A percentile compares a stretch with the other conserved stretches of the same genome.
phyloP scores from a whole-genome alignment of 2,888 invertebrate species.

The Zaprionus bogoriensis region DNA sequence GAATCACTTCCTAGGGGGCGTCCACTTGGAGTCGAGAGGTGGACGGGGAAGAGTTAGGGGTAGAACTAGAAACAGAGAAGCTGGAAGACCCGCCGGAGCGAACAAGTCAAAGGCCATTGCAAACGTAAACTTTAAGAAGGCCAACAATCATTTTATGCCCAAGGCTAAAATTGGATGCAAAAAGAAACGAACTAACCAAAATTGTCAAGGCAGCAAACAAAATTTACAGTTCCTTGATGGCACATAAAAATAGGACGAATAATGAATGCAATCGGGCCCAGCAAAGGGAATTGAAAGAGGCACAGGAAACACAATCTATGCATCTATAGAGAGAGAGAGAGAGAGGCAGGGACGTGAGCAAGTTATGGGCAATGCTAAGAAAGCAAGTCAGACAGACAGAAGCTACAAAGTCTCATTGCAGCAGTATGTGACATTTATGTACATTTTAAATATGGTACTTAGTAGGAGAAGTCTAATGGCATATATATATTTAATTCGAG shows the following conservation, averaged over 20 bases:
- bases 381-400: too few species aligned
- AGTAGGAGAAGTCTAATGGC: too few species aligned
- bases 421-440: too few species aligned
- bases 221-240: constrained; percentile 31
- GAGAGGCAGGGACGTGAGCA: too few species aligned
- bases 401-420: too few species aligned
- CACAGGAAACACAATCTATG: not conserved
- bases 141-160: constrained; percentile 32
- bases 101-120: constrained; percentile 45
- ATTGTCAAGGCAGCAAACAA: constrained; percentile 29
- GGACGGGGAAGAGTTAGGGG: not conserved
- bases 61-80: not conserved
- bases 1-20: constrained; percentile 38
- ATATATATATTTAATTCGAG: too few species aligned
- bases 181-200: constrained; percentile 6
- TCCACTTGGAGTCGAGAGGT: not conserved
- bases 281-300: not conserved
- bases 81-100: too few species aligned
- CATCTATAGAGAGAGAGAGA: too few species aligned
- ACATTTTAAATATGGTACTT: too few species aligned
- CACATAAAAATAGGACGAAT: constrained; percentile 3
- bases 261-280: not conserved
- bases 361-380: too few species aligned
- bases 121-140: constrained; percentile 49
- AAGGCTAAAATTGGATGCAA: constrained; percentile 25